A percentile compares a stretch with the other conserved stretches of the same genome.
Evolutionary conservation across 2,113 vertebrate species (phyloP).

Genomic region (Oreamnos americanus): DNA sequence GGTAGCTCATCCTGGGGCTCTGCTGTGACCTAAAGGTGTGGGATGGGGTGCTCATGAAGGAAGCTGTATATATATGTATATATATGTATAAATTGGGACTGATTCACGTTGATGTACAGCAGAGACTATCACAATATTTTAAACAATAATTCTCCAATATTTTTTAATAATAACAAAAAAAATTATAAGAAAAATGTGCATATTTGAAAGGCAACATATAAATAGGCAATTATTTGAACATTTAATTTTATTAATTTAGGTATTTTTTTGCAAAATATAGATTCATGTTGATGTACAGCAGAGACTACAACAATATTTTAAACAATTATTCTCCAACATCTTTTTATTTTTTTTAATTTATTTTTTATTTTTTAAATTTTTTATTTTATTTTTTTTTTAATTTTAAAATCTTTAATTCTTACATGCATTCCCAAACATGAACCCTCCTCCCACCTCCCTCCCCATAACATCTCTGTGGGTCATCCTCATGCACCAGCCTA

Average conservation of each 20-base stretch:
- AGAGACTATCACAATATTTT: neutral
- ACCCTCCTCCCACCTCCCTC: too few relatives aligned
- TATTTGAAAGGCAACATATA: neutral
- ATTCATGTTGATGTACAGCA: neutral
- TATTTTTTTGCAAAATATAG: neutral
- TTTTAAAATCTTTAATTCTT: too few relatives aligned
- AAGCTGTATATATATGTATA: neutral
- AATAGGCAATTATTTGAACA: neutral
- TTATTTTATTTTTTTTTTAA: too few relatives aligned
- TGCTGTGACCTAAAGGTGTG: neutral
- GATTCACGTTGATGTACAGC: neutral
- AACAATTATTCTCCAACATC: neutral
- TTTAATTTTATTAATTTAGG: neutral
- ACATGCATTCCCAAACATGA: too few relatives aligned
- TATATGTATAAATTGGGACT: neutral
- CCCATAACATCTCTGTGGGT: too few relatives aligned
- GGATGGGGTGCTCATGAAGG: accelerated
- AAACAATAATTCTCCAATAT: neutral
- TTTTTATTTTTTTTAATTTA: too few relatives aligned
- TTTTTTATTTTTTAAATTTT: too few relatives aligned
- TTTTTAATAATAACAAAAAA: neutral
- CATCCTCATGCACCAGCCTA: too few relatives aligned
- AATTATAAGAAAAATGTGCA: neutral
- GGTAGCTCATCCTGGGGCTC: neutral
- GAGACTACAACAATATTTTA: neutral